Evolutionary conservation across 2,888 invertebrate species (phyloP), one percentile per base, ranked within the genome.

Genomic region (Nomada fucata): DNA sequence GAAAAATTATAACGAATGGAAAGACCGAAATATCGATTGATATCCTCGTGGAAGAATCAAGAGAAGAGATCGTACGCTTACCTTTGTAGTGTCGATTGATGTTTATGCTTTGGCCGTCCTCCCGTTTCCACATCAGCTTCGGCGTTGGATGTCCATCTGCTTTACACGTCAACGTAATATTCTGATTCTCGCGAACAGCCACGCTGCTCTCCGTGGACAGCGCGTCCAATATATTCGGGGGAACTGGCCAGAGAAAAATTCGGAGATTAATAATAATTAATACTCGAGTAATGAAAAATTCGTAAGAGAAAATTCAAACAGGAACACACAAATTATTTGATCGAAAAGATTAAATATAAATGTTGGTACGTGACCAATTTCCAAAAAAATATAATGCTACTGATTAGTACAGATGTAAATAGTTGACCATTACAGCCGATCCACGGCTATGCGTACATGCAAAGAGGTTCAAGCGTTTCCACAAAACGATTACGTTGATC

Each of bases 121-220:
- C 98, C 70, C 98, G 95, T 84, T 97, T 95, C 99, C 99, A 99
- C 95, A 97, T 98, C 90, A 99, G 97, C 94, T 97, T 97, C 15
- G 99, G 99, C 36, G 96, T 95, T 0, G 99, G 99, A 92, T 98
- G 97, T 61, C 98, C 98, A 90, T 97, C 97, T 26, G 98, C 98
- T 92, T 97, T 97, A 94, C 98, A 99, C 75, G 97, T 96, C 92
- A 99, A 95, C 85, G 98, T 98, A 88, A 98, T 97, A 94, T 98
- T 98, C 94, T 98, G 98, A 94, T 98, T 98, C 95, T 99, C 99
- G 29, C 98, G 95, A 57, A 98, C 97, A 1, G 97, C 98, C 87
- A 98, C 97, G 71, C 97, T 97, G 73, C 98, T 98, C 92, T 97
- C 97, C 65, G 98, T 98, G 93, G 98, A 98, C 89, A 97, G 96